Conservation (phyloP, 2,888 invertebrate genomes). For the Tipula confusa region DNA sequence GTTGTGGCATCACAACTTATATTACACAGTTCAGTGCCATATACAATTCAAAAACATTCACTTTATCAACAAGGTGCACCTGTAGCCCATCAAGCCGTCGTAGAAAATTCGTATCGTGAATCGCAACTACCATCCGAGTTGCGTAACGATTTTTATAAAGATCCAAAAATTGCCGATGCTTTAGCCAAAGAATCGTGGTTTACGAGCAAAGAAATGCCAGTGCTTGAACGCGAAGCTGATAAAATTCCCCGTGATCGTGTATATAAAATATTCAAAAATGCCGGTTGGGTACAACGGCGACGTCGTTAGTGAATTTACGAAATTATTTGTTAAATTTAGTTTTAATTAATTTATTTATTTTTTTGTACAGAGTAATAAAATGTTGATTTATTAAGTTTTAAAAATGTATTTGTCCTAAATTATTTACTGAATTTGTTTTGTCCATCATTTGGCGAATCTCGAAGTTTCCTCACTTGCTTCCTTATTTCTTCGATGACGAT, state of each 20-base stretch:
- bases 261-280: slow-evolving; percentile 67
- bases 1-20: neutral
- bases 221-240: slow-evolving; percentile 72
- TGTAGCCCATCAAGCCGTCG: slow-evolving; percentile 65
- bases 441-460: too few relatives aligned
- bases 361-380: slow-evolving; percentile 12
- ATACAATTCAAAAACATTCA: neutral
- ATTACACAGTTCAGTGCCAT: slow-evolving; percentile 6
- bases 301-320: neutral
- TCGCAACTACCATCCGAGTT: slow-evolving; percentile 66
- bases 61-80: slow-evolving; percentile 40
- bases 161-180: slow-evolving; percentile 67
- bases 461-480: too few relatives aligned
- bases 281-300: slow-evolving; percentile 55
- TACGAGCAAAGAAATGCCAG: slow-evolving; percentile 70
- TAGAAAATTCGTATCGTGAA: slow-evolving; percentile 67
- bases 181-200: slow-evolving; percentile 77
- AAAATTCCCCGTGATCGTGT: slow-evolving; percentile 74
- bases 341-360: neutral
- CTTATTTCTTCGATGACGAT: too few relatives aligned
- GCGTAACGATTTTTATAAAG: slow-evolving; percentile 66
- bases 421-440: too few relatives aligned
- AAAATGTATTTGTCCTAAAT: neutral
- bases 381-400: neutral
- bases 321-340: neutral